phyloP scores from a whole-genome alignment of 2,113 vertebrate genomes.

The Dromiciops gliroides region DNA sequence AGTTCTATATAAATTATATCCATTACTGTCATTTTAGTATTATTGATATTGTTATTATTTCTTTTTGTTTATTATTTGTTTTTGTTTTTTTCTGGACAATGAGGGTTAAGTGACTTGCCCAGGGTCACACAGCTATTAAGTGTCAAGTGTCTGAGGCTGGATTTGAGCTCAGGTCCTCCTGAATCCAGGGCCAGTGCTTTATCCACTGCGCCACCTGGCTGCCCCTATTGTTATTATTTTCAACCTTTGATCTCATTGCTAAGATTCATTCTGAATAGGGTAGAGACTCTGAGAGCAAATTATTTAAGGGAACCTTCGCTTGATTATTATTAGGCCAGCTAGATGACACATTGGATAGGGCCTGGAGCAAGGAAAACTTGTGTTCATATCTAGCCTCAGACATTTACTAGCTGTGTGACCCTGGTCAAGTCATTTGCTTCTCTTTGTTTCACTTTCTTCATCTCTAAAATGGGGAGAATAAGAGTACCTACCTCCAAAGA shows the following conservation, averaged over 20 bases:
- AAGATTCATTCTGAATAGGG: not conserved
- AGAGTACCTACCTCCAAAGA: not conserved
- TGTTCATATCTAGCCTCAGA: not conserved
- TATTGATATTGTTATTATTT: not conserved
- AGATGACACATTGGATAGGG: not conserved
- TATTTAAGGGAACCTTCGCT: not conserved
- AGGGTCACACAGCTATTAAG: too few relatives aligned
- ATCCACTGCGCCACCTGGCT: too few relatives aligned
- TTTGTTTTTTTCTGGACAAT: too few relatives aligned
- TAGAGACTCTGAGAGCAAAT: not conserved
- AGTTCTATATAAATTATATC: not conserved
- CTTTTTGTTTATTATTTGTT: too few relatives aligned
- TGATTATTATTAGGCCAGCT: not conserved
- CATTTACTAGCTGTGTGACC: not conserved
- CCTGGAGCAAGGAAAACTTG: not conserved
- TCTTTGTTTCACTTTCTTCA: too few relatives aligned
- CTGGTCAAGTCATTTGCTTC: not conserved
- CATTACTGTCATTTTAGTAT: not conserved
- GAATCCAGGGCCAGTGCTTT: too few relatives aligned
- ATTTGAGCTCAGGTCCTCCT: too few relatives aligned
- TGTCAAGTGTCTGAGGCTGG: too few relatives aligned
- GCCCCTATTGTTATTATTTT: not conserved
- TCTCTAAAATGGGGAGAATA: not conserved
- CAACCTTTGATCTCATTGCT: not conserved
- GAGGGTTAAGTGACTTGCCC: too few relatives aligned